Evolutionary conservation across 2,113 vertebrate species (phyloP).

Genomic region (Meriones unguiculatus): DNA sequence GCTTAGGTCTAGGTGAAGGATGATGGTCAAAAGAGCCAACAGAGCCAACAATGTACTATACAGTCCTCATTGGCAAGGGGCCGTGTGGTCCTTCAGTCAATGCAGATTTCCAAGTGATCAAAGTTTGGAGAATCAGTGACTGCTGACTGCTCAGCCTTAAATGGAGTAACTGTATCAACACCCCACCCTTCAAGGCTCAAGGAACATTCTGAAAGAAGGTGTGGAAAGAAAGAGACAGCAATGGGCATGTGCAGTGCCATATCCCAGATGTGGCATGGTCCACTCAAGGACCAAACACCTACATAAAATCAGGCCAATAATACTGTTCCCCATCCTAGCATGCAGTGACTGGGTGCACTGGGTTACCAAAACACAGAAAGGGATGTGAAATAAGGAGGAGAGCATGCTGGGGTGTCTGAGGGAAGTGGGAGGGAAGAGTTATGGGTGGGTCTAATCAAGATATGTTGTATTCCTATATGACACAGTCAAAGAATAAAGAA

Average conservation of each 20-base stretch:
- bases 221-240: neutral
- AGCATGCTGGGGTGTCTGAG: fast-evolving
- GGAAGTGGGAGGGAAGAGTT: fast-evolving
- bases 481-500: neutral
- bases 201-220: neutral
- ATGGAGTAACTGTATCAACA: neutral
- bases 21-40: neutral
- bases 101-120: neutral
- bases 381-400: neutral
- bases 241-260: neutral
- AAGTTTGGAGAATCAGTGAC: too few species aligned
- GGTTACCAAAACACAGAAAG: neutral
- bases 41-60: neutral
- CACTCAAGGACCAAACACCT: neutral
- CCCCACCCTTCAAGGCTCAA: neutral
- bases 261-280: neutral
- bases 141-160: neutral
- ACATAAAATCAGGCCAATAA: neutral
- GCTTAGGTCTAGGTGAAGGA: neutral
- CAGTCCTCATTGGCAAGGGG: neutral
- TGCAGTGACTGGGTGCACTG: fast-evolving
- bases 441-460: neutral
- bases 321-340: neutral
- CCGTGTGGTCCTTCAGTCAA: neutral
- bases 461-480: neutral